Evolutionary conservation across 92 coral and sea anemone genomes (phyloP), one percentile per base, ranked within the genome.

Genomic region (Paragorgia papillata): DNA sequence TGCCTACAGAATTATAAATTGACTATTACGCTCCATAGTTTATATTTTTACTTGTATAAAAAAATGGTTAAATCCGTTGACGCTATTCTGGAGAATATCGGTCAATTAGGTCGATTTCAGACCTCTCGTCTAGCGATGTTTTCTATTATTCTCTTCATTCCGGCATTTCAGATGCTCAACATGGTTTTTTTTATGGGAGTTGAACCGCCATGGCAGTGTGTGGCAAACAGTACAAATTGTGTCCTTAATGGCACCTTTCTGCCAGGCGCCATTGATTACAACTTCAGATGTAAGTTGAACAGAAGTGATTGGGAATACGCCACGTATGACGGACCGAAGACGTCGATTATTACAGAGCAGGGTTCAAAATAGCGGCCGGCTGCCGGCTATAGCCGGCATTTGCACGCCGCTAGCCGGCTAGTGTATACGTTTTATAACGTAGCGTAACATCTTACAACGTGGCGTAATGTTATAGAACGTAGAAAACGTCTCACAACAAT

Each of bases 141-240:
- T 40, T 92, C 90, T 18, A 62, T 82, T 17, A 80, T 94, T 0
- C 85, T 94, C 57, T 91, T 94, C 49, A 75, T 90, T 24, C 84
- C 90, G 21, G 91, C 98, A 12, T 94, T 94, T 64, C 98, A 94
- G 54, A 83, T 96, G 17, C 91, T 94, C 10, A 80, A 90, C 40
- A 87, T 94, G 97, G n/a, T n/a, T n/a, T 92, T 94, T 34, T 94
- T 94, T 32, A 87, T 94, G 63, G 98, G 97, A 6, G 95, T 89
- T 1, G 97, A 94, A 34, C 89, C 97, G 13, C 77, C 86, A 39
- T 94, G 98, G 98, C 78, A 80, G 40, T 94, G 98, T 48, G 64
- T 40, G 0, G 56, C 30, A 27, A 75, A 77, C 62, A 86, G 97
- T 33, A 65, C 66, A 27, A 69, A 55, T 31, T 94, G 98, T 43